Conservation (phyloP, 2,888 invertebrate species). For the Drosophila bunnanda region DNA sequence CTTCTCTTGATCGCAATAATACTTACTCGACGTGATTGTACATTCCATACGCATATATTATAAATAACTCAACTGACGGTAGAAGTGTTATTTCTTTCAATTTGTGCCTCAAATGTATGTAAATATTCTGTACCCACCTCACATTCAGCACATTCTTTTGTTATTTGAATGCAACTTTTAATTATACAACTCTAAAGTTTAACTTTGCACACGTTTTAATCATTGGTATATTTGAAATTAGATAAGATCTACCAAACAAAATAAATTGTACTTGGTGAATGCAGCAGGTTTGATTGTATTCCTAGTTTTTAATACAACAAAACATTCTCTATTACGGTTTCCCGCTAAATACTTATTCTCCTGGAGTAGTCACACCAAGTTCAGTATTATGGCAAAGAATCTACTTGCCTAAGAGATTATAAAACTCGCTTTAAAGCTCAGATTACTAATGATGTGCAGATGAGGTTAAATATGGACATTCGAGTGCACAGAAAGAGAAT, state of each 20-base stretch:
- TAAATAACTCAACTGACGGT: slow-evolving; percentile 36
- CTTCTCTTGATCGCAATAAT: slow-evolving; percentile 76
- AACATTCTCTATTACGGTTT: slow-evolving; percentile 20
- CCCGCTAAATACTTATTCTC: slow-evolving; percentile 13
- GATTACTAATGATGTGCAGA: background rate
- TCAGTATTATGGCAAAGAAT: slow-evolving; percentile 30
- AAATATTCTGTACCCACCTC: slow-evolving; percentile 26
- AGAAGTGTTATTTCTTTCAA: slow-evolving; percentile 33
- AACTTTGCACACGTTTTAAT: background rate
- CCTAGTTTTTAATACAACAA: slow-evolving; percentile 14
- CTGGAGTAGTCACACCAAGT: slow-evolving; percentile 11
- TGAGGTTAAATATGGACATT: slow-evolving; percentile 5
- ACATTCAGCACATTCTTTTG: slow-evolving; percentile 21
- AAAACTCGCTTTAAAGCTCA: slow-evolving; percentile 6
- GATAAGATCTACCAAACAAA: background rate
- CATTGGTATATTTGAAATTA: slow-evolving; percentile 3
- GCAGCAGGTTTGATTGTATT: slow-evolving; percentile 7
- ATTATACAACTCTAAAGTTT: slow-evolving; percentile 16
- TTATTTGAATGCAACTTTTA: slow-evolving; percentile 7
- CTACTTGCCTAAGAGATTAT: slow-evolving; percentile 22
- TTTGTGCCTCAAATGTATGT: slow-evolving; percentile 39
- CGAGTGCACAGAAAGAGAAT: background rate
- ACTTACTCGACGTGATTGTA: slow-evolving; percentile 78
- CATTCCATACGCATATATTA: slow-evolving; percentile 66
- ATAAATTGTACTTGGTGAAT: slow-evolving; percentile 25